Evolutionary conservation across 2,888 invertebrate species (phyloP), one percentile per base, ranked within the genome.

Genomic region (Lasioglossum figueresi): DNA sequence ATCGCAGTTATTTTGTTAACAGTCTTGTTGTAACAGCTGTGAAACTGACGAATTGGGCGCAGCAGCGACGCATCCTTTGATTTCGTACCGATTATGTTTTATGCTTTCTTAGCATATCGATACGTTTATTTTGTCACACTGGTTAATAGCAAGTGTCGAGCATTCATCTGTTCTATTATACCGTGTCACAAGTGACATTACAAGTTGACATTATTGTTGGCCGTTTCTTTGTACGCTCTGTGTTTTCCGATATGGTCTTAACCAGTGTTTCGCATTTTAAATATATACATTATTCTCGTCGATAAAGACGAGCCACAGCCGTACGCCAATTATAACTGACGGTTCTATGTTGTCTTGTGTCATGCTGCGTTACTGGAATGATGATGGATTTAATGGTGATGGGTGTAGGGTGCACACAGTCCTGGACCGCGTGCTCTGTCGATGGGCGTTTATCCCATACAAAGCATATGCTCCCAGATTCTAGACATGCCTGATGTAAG

Each of bases 401-500:
- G 95, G 95, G 88, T 86, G 95, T 94, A 98, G 98, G 98, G 98
- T 96, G 97, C 98, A 95, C 98, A 98, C 96, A 98, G 98, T 95
- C 98, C 98, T 95, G 98, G 98, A 96, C 98, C 98, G 95, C 97
- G 98, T 95, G 97, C 97, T 95, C 97, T 98, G 93, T 97, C 98
- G 93, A 98, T 98, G 97, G 98, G 98, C 94, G 97, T 97, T 95
- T 98, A 97, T 96, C 98, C 98, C 95, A 97, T 98, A 95, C 98
- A 98, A 96, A 97, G 97, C 96, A 96, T 98, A 96, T 97, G 97
- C 96, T 98, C 98, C 95, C 97, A 97, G 96, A 98, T 98, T 95
- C 97, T 98, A 95, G 97, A 97, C 96, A 97, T 97, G 95, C 97
- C 98, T 95, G 97, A 98, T 96, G 98, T 98, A 98, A 98, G 98